Base-by-base conservation (phyloP, 2,888 invertebrate genomes). In the Drosophila emarginata region DNA sequence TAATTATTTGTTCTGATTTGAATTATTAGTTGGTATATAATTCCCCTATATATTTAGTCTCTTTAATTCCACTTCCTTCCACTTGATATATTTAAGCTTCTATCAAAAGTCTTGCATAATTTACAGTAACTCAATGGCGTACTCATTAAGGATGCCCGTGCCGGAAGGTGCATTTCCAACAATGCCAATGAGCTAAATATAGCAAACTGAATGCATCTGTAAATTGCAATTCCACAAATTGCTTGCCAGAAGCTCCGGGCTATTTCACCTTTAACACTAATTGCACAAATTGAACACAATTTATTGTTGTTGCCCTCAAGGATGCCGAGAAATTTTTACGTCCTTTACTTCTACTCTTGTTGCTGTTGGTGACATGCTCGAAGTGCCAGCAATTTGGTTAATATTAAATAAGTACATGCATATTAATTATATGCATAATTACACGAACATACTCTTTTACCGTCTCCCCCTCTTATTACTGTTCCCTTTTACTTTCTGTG, bases 381-480 rank as follows among this genome's bases (percentile, higher is more conserved):
- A 72, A 80, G 81, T 84, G 85, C 65, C 72, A 67, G 61, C 77
- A 75, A 84, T 87, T 87, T 77, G 63, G 79, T 84, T 81, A 75
- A 77, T 81, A 72, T 78, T 67, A 67, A 78, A 78, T 80, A 70
- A 64, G 77, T 78, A 79, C 77, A 79, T 79, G 81, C 73, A 87
- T 79, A 85, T 81, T 80, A 84, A 87, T 82, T 82, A 87, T 75
- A 79, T 85, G 85, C 82, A 87, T 82, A 87, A 82, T 82, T 82
- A 82, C 77, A 69, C 73, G 68, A 69, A 54, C 64, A 68, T 77
- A 59, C 50, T 50, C 26, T 26, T 40, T 45, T 15, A 63, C 57
- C 6, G 4, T 11, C 32, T 32, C 32, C 11, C 32, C 54, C 63
- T 57, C 39, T 64, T 59, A 58, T 65, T 45, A 18, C 11, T 14